These are phyloP conservation scores for Drosophila albomicans DNA, from an alignment of 1,140 invertebrate species.

Conservation along the genomic window DNA sequence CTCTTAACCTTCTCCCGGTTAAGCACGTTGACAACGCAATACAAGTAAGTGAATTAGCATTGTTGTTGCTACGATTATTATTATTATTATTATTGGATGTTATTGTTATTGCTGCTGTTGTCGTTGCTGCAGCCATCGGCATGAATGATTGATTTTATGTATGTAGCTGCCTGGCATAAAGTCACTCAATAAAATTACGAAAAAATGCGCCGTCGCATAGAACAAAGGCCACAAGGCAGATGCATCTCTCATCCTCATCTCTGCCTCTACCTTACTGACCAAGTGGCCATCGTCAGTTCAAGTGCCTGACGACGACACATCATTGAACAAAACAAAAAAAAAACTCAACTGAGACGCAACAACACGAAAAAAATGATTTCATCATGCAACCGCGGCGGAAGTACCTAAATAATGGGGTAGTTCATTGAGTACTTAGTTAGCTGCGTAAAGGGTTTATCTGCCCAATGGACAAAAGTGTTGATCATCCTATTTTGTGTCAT, in stretches of 20 bases:
- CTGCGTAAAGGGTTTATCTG: constrained; percentile 8
- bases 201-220: constrained; percentile 75
- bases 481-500: constrained; percentile 23
- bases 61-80: constrained; percentile 39
- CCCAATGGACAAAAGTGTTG: constrained; percentile 10
- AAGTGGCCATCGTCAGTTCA: constrained; percentile 64
- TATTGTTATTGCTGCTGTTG: constrained; percentile 28
- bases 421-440: constrained; percentile 42
- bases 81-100: constrained; percentile 24
- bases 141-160: constrained; percentile 80
- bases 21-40: constrained; percentile 47
- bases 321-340: constrained; percentile 37
- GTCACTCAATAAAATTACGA: constrained; percentile 82
- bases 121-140: constrained; percentile 33
- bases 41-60: constrained; percentile 51
- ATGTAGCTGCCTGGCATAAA: constrained; percentile 78
- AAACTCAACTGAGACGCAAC: constrained; percentile 1
- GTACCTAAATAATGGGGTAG: constrained; percentile 44
- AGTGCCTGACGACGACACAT: constrained; percentile 54
- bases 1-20: constrained; percentile 70
- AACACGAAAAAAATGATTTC: constrained; percentile 51
- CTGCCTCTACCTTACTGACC: constrained; percentile 70
- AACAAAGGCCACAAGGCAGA: constrained; percentile 73
- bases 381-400: constrained; percentile 47
- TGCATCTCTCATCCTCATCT: constrained; percentile 60